Percentiles rank a stretch among this genome's conserved stretches.
These are phyloP conservation scores for Eilema griseolum DNA, from an alignment of 2,888 invertebrate genomes.

Conservation along the genomic window DNA sequence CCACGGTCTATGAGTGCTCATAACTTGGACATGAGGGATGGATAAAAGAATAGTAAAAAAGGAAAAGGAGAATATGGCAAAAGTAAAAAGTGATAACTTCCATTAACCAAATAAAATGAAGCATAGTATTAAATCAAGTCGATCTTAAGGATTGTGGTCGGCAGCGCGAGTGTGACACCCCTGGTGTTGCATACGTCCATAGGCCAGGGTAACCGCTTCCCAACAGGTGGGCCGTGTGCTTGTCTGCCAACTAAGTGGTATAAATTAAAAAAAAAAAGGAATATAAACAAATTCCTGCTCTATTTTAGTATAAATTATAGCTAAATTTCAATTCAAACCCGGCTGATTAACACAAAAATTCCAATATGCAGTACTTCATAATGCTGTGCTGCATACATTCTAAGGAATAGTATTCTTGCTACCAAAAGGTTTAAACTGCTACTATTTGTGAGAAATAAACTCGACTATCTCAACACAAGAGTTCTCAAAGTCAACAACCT, in stretches of 20 bases:
- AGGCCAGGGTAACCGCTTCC: too few relatives aligned
- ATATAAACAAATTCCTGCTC: neutral
- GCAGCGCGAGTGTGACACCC: too few relatives aligned
- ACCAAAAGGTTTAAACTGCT: neutral
- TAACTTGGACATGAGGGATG: too few relatives aligned
- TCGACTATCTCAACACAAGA: neutral
- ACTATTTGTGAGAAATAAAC: neutral
- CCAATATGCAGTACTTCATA: too few relatives aligned
- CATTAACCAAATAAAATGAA: neutral
- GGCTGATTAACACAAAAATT: neutral
- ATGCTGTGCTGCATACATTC: too few relatives aligned
- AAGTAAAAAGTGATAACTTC: neutral
- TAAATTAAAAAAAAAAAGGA: too few relatives aligned
- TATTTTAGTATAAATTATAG: neutral
- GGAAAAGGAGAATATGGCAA: neutral
- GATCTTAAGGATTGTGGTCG: too few relatives aligned
- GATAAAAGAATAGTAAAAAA: neutral
- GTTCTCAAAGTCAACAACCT: slow-evolving; percentile 1
- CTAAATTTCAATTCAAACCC: neutral
- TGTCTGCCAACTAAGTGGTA: too few relatives aligned
- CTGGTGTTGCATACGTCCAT: too few relatives aligned
- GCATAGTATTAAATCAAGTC: neutral
- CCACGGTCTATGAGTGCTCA: neutral
- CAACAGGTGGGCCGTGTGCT: too few relatives aligned
- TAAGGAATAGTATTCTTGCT: neutral